Evolutionary conservation across 1,140 invertebrate genomes (phyloP), one percentile per base, ranked within the genome.

Genomic region (Temnothorax curvispinosus): DNA sequence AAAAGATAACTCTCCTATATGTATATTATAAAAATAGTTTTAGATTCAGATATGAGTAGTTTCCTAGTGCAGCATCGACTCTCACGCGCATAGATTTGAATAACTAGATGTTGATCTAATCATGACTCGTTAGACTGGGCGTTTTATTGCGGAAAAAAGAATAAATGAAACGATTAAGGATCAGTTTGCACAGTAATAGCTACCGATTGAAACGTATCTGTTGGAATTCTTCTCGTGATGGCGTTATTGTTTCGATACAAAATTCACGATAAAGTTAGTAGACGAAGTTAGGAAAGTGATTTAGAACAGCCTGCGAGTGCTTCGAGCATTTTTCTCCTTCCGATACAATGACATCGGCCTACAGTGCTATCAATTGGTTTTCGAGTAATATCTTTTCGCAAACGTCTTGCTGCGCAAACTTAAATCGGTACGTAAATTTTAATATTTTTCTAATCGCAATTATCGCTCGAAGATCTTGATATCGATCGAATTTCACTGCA

Each of bases 21-120:
- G 0, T 41, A 41, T 1, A 60, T 21, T n/a, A 15, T n/a, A 15
- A 50, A 47, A 38, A 47, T 27, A 38, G 41, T 9, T 58, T 60
- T 21, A 9, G 18, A 9, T 62, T 35, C 6, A 44, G 2, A 41
- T 35, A n/a, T 21, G 21, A 60, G 13, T 15, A 11, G 4, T 74
- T 84, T 60, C 18, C 44, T 58, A 58, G 11, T 3, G 41, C 13
- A 21, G 2, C 35, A 32, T 18, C 7, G 38, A 44, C 35, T 81
- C n/a, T 58, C 6, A 13, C 13, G 15, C 18, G 38, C 27, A 27
- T 56, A 5, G 27, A 82, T 74, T 82, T 74, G 27, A 84, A 84
- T 84, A 84, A 84, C 44, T 9, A 84, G 69, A 74, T 84, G 54
- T 74, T 81, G 21, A 81, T 81, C 11, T 81, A 50, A 74, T 75